These are phyloP conservation scores for Halictus rubicundus DNA, from an alignment of 1,140 invertebrate genomes.

Conservation along the genomic window DNA sequence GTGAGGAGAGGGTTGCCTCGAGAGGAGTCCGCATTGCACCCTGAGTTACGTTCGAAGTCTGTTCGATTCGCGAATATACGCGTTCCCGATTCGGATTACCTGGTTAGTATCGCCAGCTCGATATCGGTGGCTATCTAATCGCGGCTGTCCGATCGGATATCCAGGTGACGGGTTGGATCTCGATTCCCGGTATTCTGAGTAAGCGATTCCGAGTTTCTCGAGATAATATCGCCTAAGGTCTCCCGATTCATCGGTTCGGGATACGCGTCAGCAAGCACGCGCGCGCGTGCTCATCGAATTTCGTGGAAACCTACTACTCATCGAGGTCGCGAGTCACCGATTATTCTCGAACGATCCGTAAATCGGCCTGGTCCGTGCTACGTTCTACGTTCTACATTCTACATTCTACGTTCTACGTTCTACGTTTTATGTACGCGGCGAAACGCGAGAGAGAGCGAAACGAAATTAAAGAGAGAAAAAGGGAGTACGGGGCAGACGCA, in stretches of 20 bases:
- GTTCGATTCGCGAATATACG: not conserved
- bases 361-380: not conserved
- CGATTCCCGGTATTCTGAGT: conserved; percentile 11
- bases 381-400: no score
- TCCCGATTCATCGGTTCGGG: not conserved
- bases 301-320: not conserved
- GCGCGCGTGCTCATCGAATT: not conserved
- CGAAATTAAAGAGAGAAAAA: not conserved
- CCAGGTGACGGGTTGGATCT: conserved; percentile 19
- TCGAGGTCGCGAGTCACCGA: not conserved
- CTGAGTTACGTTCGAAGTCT: no score
- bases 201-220: not conserved
- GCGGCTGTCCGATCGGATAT: conserved; percentile 27
- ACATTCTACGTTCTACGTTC: not conserved
- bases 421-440: not conserved
- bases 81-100: not conserved
- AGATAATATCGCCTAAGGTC: not conserved
- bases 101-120: not conserved
- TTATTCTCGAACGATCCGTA: conserved; percentile 4
- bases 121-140: conserved; percentile 20
- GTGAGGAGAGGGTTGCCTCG: no score
- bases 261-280: not conserved
- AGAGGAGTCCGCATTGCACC: no score
- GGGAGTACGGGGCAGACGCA: not conserved
- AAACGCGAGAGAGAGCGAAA: not conserved